Evolutionary conservation across 1,140 invertebrate genomes (phyloP), one percentile per base, ranked within the genome.

Genomic region (Vanessa atalanta): DNA sequence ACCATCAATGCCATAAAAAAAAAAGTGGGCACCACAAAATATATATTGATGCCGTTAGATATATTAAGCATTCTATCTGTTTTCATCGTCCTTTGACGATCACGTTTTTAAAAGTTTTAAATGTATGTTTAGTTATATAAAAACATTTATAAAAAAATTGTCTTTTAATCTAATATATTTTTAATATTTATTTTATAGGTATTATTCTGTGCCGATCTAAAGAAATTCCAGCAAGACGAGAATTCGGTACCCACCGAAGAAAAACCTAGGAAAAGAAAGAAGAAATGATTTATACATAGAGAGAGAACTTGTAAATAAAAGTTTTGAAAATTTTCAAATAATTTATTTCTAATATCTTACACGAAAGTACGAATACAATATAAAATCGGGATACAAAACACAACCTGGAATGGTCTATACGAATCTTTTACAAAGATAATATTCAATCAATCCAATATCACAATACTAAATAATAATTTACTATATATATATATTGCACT

Each of bases 131-230:
- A n/a, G n/a, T n/a, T n/a, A n/a, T n/a, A n/a, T n/a, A n/a, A n/a
- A n/a, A n/a, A n/a, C n/a, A n/a, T n/a, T n/a, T n/a, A n/a, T n/a
- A n/a, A n/a, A n/a, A n/a, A n/a, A 31, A 31, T 9, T 60, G 11
- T 31, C 11, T 31, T 0, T 26, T 14, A 13, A 31, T 48, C 6
- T 37, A 55, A 20, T 20, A 20, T 1, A 20, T 20, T 20, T 63
- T 61, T 68, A 65, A 65, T 70, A 67, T 76, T 80, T 75, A 64
- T 75, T 73, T 94, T 94, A 20, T 81, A 96, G 96, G 94, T 97
- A n/a, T 84, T 97, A 26, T 97, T 97, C 89, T 95, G 95, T 89
- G 95, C 96, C 51, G 96, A 96, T 88, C 90, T 97, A 79, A 96
- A 95, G 88, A 95, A 95, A 88, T 96, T 96, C 79, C 93, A 95